phyloP scores from a whole-genome alignment of 2,888 invertebrate genomes.

The Pardosa pseudoannulata region DNA sequence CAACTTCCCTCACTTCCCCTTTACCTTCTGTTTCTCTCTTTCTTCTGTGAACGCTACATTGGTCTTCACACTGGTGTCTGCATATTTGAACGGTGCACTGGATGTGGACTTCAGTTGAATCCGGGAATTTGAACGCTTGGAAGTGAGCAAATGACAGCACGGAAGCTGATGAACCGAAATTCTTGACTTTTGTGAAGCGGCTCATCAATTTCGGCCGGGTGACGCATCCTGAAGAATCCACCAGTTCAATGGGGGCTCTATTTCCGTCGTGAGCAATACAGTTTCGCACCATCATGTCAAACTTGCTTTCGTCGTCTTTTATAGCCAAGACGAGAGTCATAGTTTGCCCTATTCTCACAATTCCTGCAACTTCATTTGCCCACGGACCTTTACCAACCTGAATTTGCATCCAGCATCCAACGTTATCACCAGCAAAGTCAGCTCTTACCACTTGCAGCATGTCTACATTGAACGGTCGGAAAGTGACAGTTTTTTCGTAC shows the following conservation, averaged over 20 bases:
- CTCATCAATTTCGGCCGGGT: conserved; percentile 95
- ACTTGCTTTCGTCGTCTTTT: conserved; percentile 95
- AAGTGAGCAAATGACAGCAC: conserved; percentile 94
- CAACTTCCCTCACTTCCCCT: conserved; percentile 73
- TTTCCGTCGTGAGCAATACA: conserved; percentile 97
- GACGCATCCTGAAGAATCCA: conserved; percentile 94
- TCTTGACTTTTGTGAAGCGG: conserved; percentile 94
- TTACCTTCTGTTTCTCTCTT: conserved; percentile 54
- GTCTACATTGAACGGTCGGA: conserved; percentile 95
- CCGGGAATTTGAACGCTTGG: conserved; percentile 96
- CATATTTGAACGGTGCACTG: conserved; percentile 97
- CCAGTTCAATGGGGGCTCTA: conserved; percentile 92
- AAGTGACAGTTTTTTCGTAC: conserved; percentile 95
- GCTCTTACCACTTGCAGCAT: conserved; percentile 96
- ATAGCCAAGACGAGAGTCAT: conserved; percentile 98
- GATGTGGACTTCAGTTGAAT: conserved; percentile 97
- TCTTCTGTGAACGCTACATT: conserved; percentile 64
- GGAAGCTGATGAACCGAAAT: conserved; percentile 94
- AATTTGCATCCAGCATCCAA: conserved; percentile 98
- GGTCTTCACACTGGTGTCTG: conserved; percentile 93
- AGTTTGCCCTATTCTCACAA: conserved; percentile 95
- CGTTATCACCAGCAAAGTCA: conserved; percentile 95
- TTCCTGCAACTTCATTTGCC: conserved; percentile 95
- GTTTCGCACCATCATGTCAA: conserved; percentile 95
- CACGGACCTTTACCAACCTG: conserved; percentile 84